Evolutionary conservation across 2,888 invertebrate genomes (phyloP), one percentile per base, ranked within the genome.

Genomic region (Hirtodrosophila confusa): DNA sequence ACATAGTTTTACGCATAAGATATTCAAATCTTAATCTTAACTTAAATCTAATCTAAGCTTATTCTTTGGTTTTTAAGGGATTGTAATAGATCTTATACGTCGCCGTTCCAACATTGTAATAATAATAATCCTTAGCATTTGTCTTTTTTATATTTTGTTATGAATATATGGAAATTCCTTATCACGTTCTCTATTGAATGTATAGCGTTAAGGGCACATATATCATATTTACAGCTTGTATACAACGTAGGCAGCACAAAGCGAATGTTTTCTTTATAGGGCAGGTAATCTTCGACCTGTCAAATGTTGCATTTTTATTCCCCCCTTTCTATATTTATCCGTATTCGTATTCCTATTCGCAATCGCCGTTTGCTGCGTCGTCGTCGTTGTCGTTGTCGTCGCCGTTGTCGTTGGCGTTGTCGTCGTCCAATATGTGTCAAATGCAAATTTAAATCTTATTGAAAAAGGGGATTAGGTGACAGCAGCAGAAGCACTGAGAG

Each of bases 381-480:
- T 50, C 27, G 33, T 54, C 10, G 37, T 45, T 4, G 45, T 35
- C 4, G 45, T 58, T 3, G n/a, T n/a, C n/a, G n/a, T n/a, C 2
- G 27, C 24, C 10, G 51, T 56, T 51, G 69, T 53, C 10, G 55
- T 47, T 39, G 67, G 12, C 54, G 72, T 68, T 82, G 76, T 75
- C 86, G 86, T 86, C 85, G 85, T 84, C 78, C 85, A 85, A 88
- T 84, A 85, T 88, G 87, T 85, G 85, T 87, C 88, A 85, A 88
- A 85, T 88, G 85, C 85, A 85, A 88, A 88, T 85, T 88, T 86
- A 86, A 88, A 85, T 88, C 88, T 88, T 88, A 88, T 85, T 84
- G 87, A 85, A 85, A 85, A 85, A 80, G 80, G 78, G 86, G 87
- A 88, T 85, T 87, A 80, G 88, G 86, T 80, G 85, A 88, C 88